Evolutionary conservation across 2,113 vertebrate species (phyloP), one percentile per base, ranked within the genome.

Genomic region (Halcyon senegalensis): DNA sequence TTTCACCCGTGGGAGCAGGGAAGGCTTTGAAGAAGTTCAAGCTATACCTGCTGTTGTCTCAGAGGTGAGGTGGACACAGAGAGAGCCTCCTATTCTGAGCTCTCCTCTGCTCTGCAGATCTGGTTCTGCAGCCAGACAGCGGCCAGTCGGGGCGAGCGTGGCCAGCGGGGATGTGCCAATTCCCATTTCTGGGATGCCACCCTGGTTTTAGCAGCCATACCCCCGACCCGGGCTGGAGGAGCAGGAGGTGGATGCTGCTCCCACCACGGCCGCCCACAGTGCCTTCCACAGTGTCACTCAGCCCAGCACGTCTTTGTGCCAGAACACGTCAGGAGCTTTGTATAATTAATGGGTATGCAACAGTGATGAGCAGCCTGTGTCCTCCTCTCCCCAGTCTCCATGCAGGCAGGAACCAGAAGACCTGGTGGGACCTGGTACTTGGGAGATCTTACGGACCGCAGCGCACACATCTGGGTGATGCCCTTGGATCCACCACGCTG

Each of bases 261-360:
- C 46, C 4, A 0, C 43, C n/a, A 46, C 0, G 1, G 50, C 51
- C 3, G 0, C 13, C 28, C 4, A 0, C 0, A 12, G 44, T 31
- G 41, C 15, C 25, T 24, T 44, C 81, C 41, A 39, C 9, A 7
- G 43, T 67, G 39, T 30, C 37, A 4, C 17, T 9, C 59, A 55
- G 48, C 13, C 41, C 62, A 23, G 55, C n/a, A 33, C 1, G 1
- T 9, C 11, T 62, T 30, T 25, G 59, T 8, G 46, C 18, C 46
- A 46, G 46, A 10, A 46, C 46, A 46, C 2, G 0, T 16, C 58
- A 55, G 56, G 67, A 37, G 17, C 35, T 50, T 15, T 33, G 28
- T 33, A 2, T 46, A 37, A 70, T 55, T 13, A n/a, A 31, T 20
- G n/a, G 31, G 11, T 48, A 3, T 19, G 16, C 37, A 64, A 11